Conservation (phyloP, 2,797 vertebrate species). For the Carcharodon carcharias region DNA sequence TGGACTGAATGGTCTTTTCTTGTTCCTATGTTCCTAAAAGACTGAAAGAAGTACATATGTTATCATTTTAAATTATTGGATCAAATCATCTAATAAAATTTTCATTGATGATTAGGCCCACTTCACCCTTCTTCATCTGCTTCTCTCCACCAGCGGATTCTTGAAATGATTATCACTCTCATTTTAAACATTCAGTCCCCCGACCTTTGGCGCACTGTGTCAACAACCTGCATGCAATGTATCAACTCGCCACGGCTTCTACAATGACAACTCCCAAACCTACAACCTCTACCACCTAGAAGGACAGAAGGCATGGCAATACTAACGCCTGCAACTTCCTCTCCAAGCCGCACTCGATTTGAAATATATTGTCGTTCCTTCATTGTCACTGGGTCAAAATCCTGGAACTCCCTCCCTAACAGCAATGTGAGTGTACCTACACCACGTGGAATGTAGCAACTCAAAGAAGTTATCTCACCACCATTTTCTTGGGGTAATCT, state of each 20-base stretch:
- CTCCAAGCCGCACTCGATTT: background rate
- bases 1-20: too few relatives aligned
- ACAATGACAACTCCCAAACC: background rate
- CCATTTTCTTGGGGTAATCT: background rate
- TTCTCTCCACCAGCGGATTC: background rate
- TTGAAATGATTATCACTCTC: background rate
- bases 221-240: too few relatives aligned
- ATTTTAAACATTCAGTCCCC: background rate
- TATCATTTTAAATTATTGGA: background rate
- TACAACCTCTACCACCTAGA: background rate
- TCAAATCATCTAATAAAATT: background rate
- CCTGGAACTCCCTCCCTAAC: background rate
- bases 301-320: background rate
- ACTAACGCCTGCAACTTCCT: background rate
- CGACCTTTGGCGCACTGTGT: background rate
- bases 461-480: background rate
- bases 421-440: background rate
- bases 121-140: background rate
- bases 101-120: background rate
- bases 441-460: background rate
- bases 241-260: background rate
- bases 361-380: background rate
- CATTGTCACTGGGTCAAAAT: background rate
- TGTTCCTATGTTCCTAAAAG: too few relatives aligned
- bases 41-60: background rate